Base-by-base conservation (phyloP, 2,113 vertebrate species). In the Gambusia holbrooki region DNA sequence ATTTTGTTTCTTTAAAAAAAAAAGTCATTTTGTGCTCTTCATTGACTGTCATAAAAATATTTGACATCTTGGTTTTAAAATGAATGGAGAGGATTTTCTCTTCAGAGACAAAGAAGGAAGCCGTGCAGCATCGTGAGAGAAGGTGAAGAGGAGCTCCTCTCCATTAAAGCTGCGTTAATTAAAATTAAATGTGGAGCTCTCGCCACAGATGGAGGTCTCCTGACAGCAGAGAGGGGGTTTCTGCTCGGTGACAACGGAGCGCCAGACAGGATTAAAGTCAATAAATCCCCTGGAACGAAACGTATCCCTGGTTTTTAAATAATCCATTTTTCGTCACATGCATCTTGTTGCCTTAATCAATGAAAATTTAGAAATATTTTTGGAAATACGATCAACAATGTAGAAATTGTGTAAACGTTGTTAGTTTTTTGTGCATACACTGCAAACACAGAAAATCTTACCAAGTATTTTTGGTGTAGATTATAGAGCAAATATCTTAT, bases 241-340 rank as follows among this genome's bases (percentile, higher is more conserved):
- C 37, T 64, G 28, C 61, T 13, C 32, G 71, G 71, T 51, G 69
- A 37, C 32, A 1, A 12, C 32, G 66, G 87, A 74, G 81, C 79
- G 72, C 54, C 30, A 48, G 15, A 79, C 61, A 86, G 74, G 78
- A 78, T 68, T 70, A 66, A 66, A 68, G 76, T 67, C 78, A 2
- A 32, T 42, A 45, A 71, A 65, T 71, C 80, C 80, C 73, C 66
- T 1, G n/a, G 81, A 73, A 84, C 78, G 79, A 84, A 79, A 63
- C 25, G 37, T 30, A 48, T 63, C 15, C 73, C 83, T 88, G 81
- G 67, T 80, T 80, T 82, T 22, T 29, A 58, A 66, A 66, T 66
- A 71, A 76, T 86, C 81, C 81, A 28, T 71, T 65, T 61, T 48
- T 66, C n/a, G 29, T 63, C 51, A 74, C 64, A 71, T 42, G 63